Percentiles rank a stretch among this genome's conserved stretches.
phyloP scores from a whole-genome alignment of 2,888 invertebrate species.

The Drosophila macrospina region DNA sequence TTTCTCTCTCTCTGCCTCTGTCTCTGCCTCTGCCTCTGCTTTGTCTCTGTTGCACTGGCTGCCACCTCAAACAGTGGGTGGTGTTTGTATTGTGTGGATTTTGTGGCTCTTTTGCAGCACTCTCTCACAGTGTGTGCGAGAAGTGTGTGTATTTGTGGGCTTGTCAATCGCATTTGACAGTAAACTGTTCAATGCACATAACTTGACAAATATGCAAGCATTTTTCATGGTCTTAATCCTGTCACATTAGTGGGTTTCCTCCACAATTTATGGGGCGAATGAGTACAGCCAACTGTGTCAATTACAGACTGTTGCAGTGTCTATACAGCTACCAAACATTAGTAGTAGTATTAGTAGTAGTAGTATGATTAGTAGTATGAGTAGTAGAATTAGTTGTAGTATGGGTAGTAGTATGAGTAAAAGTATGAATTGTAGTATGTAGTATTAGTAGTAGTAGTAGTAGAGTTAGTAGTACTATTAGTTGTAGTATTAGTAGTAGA shows the following conservation, averaged over 20 bases:
- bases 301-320: background rate
- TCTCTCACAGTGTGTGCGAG: slow-evolving; percentile 6
- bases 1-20: slow-evolving; percentile 1
- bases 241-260: slow-evolving; percentile 45
- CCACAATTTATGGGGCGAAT: background rate
- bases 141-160: slow-evolving; percentile 38
- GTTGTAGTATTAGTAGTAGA: no score
- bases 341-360: no score
- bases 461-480: no score
- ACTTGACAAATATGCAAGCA: slow-evolving; percentile 69
- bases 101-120: slow-evolving; percentile 63
- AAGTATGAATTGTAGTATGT: no score
- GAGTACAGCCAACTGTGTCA: slow-evolving; percentile 16
- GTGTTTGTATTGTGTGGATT: slow-evolving; percentile 75
- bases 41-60: slow-evolving; percentile 12
- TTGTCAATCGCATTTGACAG: slow-evolving; percentile 61
- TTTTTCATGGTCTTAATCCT: slow-evolving; percentile 60
- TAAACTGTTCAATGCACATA: slow-evolving; percentile 42
- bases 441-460: no score
- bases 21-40: slow-evolving; percentile 1
- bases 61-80: slow-evolving; percentile 17
- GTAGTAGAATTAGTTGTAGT: no score
- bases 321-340: no score
- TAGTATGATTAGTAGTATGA: no score
- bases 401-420: no score